A percentile compares a stretch with the other conserved stretches of the same genome.
These are phyloP conservation scores for Heterocephalus glaber DNA, from an alignment of 2,113 vertebrate species.

Conservation along the genomic window DNA sequence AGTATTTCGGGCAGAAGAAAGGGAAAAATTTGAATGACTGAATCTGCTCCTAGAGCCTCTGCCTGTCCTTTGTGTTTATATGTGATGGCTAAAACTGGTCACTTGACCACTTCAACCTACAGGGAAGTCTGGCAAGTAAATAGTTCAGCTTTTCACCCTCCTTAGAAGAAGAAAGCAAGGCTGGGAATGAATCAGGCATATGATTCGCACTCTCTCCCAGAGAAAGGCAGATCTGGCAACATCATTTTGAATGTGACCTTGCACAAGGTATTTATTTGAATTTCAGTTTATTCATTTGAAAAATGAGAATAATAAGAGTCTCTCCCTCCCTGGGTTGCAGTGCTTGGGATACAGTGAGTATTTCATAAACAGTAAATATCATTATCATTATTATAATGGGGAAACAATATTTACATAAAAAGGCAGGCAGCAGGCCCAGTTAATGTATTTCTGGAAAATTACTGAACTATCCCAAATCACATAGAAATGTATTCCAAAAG, in stretches of 20 bases:
- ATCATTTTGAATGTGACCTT: constrained; percentile 18
- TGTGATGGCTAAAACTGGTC: neutral
- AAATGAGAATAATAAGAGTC: neutral
- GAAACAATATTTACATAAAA: constrained; percentile 66
- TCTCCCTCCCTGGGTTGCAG: neutral
- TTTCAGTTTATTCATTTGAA: constrained; percentile 33
- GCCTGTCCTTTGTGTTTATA: neutral
- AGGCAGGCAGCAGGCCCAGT: constrained; percentile 36
- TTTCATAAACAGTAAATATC: constrained; percentile 56
- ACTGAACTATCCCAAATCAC: constrained; percentile 63
- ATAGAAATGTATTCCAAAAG: constrained; percentile 33
- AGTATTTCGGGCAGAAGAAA: neutral
- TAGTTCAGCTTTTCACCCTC: neutral
- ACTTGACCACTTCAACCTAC: neutral
- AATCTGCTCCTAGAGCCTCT: neutral
- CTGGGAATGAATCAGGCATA: neutral
- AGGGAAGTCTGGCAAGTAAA: neutral
- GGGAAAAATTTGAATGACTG: neutral
- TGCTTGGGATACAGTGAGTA: neutral
- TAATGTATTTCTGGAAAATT: constrained; percentile 70
- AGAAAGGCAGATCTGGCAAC: neutral
- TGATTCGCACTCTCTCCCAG: neutral
- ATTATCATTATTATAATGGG: constrained; percentile 44
- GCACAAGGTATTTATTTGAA: constrained; percentile 10
- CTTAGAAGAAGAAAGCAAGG: neutral